Percentiles rank a stretch among this genome's conserved stretches.
Conservation (phyloP, 2,888 invertebrate genomes). For the Sinelater perroti region DNA sequence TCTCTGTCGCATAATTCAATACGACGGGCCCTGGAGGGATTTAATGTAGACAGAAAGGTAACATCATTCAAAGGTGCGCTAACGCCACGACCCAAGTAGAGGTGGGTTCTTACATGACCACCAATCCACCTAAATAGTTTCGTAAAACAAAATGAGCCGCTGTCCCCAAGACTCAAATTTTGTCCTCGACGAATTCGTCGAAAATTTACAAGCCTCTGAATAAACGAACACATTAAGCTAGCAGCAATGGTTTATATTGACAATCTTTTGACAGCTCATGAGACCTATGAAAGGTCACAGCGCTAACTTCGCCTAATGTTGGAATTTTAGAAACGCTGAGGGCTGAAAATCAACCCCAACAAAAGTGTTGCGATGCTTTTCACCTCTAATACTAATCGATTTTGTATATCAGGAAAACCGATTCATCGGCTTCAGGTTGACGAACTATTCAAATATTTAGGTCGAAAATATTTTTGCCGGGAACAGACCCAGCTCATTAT, state of each 20-base stretch:
- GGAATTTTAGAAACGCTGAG: background rate
- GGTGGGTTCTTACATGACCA: background rate
- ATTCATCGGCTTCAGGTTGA: background rate
- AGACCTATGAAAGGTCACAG: background rate
- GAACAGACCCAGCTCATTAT: background rate
- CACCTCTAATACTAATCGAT: background rate
- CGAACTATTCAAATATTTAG: background rate
- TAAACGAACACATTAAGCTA: background rate
- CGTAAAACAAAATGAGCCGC: conserved; percentile 36
- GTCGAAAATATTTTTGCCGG: background rate
- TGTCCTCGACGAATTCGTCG: conserved; percentile 26
- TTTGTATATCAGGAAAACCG: background rate
- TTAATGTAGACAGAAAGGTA: no score
- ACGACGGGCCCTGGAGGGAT: background rate
- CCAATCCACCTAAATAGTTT: conserved; percentile 11
- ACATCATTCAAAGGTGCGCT: background rate
- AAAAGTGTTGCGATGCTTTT: background rate
- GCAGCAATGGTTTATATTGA: conserved; percentile 25
- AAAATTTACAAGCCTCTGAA: background rate
- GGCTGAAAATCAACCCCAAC: no score
- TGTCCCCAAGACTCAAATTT: conserved; percentile 30
- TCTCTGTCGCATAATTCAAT: background rate
- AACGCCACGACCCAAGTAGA: conserved; percentile 8
- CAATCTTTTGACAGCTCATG: conserved; percentile 16
- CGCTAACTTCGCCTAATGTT: background rate